phyloP scores from a whole-genome alignment of 2,888 invertebrate genomes.

The Tiphia femorata region DNA sequence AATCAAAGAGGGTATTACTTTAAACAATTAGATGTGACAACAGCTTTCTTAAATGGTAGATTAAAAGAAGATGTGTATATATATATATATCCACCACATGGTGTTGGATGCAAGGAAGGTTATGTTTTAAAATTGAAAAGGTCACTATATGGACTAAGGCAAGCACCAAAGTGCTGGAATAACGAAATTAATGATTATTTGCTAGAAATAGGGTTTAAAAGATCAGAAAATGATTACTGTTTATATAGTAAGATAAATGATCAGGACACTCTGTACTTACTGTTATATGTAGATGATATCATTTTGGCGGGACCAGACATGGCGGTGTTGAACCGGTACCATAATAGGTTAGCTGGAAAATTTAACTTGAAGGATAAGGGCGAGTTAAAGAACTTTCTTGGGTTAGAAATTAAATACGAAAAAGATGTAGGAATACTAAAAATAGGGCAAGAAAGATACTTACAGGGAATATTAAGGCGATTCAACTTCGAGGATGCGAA shows the following conservation, averaged over 20 bases:
- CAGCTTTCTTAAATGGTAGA: constrained; percentile 24
- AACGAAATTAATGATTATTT: neutral
- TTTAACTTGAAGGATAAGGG: constrained; percentile 13
- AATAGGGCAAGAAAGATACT: constrained; percentile 2
- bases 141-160: constrained; percentile 20
- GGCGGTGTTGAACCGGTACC: neutral
- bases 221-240: constrained; percentile 1
- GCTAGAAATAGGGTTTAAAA: neutral
- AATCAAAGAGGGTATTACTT: constrained; percentile 39
- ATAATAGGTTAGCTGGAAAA: neutral
- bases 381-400: constrained; percentile 6
- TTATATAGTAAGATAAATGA: neutral
- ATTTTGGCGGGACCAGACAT: constrained; percentile 4
- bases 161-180: constrained; percentile 13
- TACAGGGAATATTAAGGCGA: neutral
- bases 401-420: constrained; percentile 6
- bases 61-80: constrained; percentile 7
- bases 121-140: constrained; percentile 19
- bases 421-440: constrained; percentile 1
- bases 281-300: neutral
- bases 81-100: constrained; percentile 17
- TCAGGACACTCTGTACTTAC: neutral
- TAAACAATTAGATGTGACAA: constrained; percentile 36
- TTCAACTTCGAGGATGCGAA: constrained; percentile 8
- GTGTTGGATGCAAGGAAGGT: constrained; percentile 6